Evolutionary conservation across 2,113 vertebrate species (phyloP).

Genomic region (Oreochromis aureus): DNA sequence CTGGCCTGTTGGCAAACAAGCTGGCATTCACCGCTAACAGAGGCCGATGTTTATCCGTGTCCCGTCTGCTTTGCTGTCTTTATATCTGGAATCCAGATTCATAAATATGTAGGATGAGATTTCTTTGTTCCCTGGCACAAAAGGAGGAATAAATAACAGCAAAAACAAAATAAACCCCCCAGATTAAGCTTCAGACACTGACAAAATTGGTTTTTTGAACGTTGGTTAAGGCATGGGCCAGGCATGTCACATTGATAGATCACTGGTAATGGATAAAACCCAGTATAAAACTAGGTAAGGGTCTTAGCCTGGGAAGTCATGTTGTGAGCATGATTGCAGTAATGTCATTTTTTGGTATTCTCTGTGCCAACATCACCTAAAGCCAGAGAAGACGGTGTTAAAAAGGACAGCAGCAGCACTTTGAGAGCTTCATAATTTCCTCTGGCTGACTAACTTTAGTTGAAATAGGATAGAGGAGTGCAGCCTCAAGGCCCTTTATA

Average conservation of each 20-base stretch:
- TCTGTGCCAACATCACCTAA: not conserved
- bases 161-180: not conserved
- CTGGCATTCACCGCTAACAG: not conserved
- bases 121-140: not conserved
- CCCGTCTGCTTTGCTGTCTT: not conserved
- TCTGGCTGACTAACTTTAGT: not conserved
- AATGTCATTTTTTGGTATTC: not conserved
- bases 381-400: not conserved
- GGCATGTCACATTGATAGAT: not conserved
- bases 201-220: not conserved
- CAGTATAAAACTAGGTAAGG: not conserved
- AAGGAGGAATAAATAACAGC: not conserved
- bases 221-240: not conserved
- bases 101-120: not conserved
- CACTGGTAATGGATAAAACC: not conserved
- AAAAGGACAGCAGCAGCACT: not conserved
- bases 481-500: conserved; percentile 17
- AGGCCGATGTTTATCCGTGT: not conserved
- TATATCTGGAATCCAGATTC: not conserved
- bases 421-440: not conserved
- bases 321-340: not conserved
- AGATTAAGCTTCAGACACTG: not conserved
- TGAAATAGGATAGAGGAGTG: conserved; percentile 9
- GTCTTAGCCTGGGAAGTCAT: not conserved
- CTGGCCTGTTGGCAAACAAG: not conserved